Evolutionary conservation across 1,140 invertebrate genomes (phyloP).

Genomic region (Drosophila saltans): DNA sequence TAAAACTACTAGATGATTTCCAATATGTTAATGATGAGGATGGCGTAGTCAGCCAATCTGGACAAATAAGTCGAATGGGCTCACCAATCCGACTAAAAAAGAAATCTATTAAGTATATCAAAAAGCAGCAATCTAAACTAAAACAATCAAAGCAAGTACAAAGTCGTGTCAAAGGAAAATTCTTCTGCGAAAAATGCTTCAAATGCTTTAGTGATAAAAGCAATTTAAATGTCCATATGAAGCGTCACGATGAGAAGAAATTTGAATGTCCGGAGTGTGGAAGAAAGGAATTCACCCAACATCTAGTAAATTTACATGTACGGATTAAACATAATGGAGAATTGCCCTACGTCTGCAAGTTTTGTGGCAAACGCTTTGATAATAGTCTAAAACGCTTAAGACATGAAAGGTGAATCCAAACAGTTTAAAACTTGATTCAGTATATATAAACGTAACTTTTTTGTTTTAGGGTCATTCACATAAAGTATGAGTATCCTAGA

Average conservation of each 20-base stretch:
- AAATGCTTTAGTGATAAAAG: conserved; percentile 47
- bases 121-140: too few species aligned
- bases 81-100: neutral
- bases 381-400: conserved; percentile 44
- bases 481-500: conserved; percentile 11
- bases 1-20: neutral
- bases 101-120: neutral
- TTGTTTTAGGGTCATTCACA: conserved; percentile 22
- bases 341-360: conserved; percentile 53
- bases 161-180: neutral
- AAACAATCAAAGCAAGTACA: neutral
- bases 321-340: conserved; percentile 48
- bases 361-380: conserved; percentile 45
- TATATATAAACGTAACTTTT: neutral
- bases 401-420: conserved; percentile 36
- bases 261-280: conserved; percentile 51
- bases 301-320: conserved; percentile 47
- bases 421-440: neutral
- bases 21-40: neutral
- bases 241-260: conserved; percentile 42
- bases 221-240: conserved; percentile 53
- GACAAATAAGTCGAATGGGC: neutral
- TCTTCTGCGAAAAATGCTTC: conserved; percentile 49
- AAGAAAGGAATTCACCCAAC: conserved; percentile 46
- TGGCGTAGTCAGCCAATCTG: neutral